These are phyloP conservation scores for Phragmatobia fuliginosa DNA, from an alignment of 2,888 invertebrate species.

Conservation along the genomic window DNA sequence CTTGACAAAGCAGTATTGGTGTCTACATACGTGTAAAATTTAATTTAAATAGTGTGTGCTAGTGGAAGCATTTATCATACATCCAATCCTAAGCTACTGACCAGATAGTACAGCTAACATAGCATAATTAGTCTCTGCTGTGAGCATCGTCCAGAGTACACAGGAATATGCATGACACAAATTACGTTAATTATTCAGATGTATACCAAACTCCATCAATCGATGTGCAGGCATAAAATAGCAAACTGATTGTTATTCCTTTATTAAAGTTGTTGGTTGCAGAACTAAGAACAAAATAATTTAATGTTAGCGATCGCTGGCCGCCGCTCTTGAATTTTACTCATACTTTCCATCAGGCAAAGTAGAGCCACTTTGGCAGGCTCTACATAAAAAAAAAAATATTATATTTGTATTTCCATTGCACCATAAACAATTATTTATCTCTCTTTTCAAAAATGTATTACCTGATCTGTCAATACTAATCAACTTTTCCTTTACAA, in stretches of 20 bases:
- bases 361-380: no score
- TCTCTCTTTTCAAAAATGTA: not conserved
- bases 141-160: conserved; percentile 33
- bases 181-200: conserved; percentile 65
- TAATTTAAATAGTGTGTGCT: not conserved
- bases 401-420: no score
- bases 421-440: no score
- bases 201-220: conserved; percentile 38
- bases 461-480: conserved; percentile 24
- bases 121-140: conserved; percentile 32
- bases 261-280: conserved; percentile 73
- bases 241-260: conserved; percentile 62
- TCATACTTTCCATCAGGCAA: no score
- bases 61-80: conserved; percentile 17
- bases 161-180: conserved; percentile 54
- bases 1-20: not conserved
- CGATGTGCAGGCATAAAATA: conserved; percentile 44
- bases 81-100: conserved; percentile 31
- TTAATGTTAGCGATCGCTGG: not conserved
- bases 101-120: conserved; percentile 34
- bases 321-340: no score
- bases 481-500: conserved; percentile 33
- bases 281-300: conserved; percentile 48
- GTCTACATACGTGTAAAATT: not conserved
- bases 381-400: no score